phyloP scores from a whole-genome alignment of 2,113 vertebrate species.

The Cardinalis cardinalis region DNA sequence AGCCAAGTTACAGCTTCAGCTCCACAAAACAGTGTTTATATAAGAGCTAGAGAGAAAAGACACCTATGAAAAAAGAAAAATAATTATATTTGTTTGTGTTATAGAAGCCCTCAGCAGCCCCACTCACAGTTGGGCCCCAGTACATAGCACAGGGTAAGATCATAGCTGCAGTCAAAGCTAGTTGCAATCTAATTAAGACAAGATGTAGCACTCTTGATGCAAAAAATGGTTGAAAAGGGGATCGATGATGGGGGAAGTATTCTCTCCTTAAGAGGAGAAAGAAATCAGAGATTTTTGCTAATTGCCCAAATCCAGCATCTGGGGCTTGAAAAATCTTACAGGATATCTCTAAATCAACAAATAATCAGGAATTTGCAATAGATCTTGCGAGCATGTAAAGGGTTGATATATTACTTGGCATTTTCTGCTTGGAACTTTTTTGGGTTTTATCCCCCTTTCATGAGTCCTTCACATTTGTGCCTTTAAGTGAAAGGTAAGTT shows the following conservation, averaged over 20 bases:
- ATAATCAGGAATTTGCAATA: neutral
- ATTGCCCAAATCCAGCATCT: neutral
- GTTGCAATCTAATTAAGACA: slow-evolving; percentile 30
- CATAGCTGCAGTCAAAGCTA: neutral
- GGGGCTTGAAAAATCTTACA: neutral
- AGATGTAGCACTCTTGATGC: neutral
- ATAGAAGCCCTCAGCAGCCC: neutral
- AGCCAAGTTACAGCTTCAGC: slow-evolving; percentile 23
- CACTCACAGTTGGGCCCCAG: neutral
- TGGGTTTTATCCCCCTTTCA: neutral
- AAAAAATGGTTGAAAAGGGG: neutral
- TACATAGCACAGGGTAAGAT: neutral
- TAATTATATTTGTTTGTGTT: slow-evolving; percentile 36
- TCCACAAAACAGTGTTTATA: slow-evolving; percentile 30
- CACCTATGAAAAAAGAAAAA: slow-evolving; percentile 55
- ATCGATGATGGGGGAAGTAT: fast-evolving
- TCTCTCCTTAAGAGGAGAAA: neutral
- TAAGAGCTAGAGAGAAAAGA: slow-evolving; percentile 33
- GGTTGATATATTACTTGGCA: neutral
- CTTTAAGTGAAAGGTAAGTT: neutral
- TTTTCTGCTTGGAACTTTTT: neutral
- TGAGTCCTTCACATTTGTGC: fast-evolving
- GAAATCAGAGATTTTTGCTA: neutral
- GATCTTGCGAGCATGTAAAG: neutral
- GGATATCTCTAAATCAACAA: neutral